Conservation (phyloP, 1,140 invertebrate genomes). For the Halyomorpha halys region DNA sequence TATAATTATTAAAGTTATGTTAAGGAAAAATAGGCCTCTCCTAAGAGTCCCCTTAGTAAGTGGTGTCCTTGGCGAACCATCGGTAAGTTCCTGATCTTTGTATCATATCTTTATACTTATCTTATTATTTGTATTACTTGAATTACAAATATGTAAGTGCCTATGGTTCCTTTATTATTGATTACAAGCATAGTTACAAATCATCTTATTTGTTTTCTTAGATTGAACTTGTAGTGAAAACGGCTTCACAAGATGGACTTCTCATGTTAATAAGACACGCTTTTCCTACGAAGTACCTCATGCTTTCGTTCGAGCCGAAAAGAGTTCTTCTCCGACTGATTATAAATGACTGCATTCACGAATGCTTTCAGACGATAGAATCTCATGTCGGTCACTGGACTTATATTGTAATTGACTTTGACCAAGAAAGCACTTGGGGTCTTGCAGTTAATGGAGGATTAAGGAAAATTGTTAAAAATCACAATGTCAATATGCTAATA, state of each 20-base stretch:
- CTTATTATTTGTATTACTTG: no score
- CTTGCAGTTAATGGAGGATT: conserved; percentile 12
- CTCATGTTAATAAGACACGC: conserved; percentile 8
- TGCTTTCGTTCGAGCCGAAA: neutral
- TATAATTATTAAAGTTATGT: no score
- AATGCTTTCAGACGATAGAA: neutral
- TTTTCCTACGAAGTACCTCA: neutral
- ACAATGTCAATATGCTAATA: neutral
- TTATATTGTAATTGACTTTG: neutral
- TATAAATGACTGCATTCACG: neutral
- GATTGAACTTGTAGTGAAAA: neutral
- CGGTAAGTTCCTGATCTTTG: no score
- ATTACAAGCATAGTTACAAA: no score
- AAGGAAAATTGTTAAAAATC: neutral
- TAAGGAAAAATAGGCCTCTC: no score
- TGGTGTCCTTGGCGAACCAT: no score
- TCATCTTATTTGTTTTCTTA: neutral
- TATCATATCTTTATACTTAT: no score
- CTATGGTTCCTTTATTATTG: no score
- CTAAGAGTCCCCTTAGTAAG: no score
- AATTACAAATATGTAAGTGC: no score
- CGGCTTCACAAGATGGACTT: neutral
- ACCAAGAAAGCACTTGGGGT: neutral
- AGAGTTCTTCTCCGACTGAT: neutral
- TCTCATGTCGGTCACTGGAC: neutral